Conservation (phyloP, 2,888 invertebrate species). For the Chaetogeoica ovagalla region DNA sequence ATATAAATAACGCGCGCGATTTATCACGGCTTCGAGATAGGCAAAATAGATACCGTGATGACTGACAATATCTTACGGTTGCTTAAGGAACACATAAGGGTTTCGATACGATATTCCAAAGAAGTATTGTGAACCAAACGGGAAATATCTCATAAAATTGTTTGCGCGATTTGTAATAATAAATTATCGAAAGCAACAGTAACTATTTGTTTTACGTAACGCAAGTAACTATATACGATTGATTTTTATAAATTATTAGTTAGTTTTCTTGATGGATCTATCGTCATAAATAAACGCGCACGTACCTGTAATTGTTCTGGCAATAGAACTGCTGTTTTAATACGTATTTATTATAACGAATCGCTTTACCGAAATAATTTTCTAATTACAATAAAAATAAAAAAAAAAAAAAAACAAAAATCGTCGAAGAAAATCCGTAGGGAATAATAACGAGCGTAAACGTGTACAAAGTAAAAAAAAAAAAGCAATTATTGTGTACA, state of each 20-base stretch:
- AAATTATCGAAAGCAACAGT: too few species aligned
- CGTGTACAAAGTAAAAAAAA: background rate
- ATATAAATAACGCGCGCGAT: background rate
- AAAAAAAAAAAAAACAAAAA: background rate
- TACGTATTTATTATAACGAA: too few species aligned
- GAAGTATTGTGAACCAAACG: too few species aligned
- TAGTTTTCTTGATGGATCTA: too few species aligned
- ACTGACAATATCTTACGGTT: background rate
- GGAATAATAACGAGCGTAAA: background rate
- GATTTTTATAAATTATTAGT: too few species aligned
- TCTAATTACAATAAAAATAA: background rate
- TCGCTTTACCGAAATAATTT: background rate
- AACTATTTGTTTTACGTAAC: too few species aligned
- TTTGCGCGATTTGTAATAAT: too few species aligned
- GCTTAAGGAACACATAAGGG: slow-evolving; percentile 3
- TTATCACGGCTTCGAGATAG: slow-evolving; percentile 31
- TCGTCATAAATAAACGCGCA: background rate
- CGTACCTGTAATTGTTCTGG: background rate
- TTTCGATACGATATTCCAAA: background rate
- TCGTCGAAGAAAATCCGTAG: background rate
- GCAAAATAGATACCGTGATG: slow-evolving; percentile 39
- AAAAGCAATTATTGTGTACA: background rate
- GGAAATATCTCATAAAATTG: too few species aligned
- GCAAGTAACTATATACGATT: too few species aligned
- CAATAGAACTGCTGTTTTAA: too few species aligned